Base-by-base conservation (phyloP, 2,888 invertebrate genomes). In the Steinernema carpocapsae region DNA sequence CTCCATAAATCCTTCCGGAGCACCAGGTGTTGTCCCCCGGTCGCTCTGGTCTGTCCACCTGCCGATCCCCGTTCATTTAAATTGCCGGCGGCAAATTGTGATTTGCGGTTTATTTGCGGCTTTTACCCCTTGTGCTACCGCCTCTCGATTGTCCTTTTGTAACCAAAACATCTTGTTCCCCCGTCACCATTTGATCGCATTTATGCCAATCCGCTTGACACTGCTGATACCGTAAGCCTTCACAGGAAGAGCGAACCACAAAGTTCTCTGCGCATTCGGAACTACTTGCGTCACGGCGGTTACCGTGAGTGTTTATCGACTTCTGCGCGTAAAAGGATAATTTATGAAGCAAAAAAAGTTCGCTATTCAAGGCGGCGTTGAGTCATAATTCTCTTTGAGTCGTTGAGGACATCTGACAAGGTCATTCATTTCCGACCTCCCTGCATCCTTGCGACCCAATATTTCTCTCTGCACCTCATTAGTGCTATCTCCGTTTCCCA, bases 401-500 rank as follows among this genome's bases (percentile, higher is more conserved):
- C 43, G 14, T 43, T 12, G 43, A 12, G 10, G 43, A 12, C 10
- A 12, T 14, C 7, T 14, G 43, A 12, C 43, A 43, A 14, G 14
- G 43, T 14, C 43, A 12, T 7, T 12, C 43, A 43, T 12, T 14
- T 43, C 10, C 43, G 43, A 43, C 10, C 10, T 43, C 43, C 7
- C 43, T 14, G 43, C 43, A 14, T 14, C 43, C 43, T 14, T 43
- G 7, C 43, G 43, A 43, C 51, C 51, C n/a, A 51, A 51, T 51
- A 10, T 51, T 6, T 19, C 51, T 51, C 51, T 6, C 51, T n/a
- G 51, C 43, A 43, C 43, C 43, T 43, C 43, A 43, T 43, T 43
- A 43, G 51, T 51, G 51, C n/a, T 19, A 51, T 51, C 51, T 51
- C 19, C 51, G 51, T 19, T 19, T 51, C 51, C 12, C 51, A 51